Conservation (phyloP, 2,113 vertebrate species). For the Psettodes erumei region DNA sequence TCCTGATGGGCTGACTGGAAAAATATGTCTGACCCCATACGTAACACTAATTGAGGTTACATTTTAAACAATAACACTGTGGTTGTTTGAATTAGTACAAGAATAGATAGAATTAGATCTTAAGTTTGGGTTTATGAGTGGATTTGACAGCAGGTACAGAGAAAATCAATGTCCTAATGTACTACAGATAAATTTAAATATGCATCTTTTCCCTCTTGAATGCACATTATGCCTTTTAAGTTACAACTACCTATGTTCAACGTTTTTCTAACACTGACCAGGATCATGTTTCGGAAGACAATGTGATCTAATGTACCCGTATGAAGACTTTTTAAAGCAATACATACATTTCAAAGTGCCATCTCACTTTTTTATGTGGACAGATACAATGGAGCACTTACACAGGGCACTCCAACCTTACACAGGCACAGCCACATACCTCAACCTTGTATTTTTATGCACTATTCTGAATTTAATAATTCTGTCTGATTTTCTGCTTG, state of each 20-base stretch:
- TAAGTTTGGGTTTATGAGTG: background rate
- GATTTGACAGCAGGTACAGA: background rate
- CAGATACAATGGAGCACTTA: no score
- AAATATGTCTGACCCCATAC: background rate
- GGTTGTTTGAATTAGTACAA: background rate
- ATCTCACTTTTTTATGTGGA: no score
- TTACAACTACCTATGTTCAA: background rate
- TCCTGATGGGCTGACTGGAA: conserved; percentile 3
- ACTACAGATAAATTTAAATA: background rate
- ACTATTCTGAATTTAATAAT: no score
- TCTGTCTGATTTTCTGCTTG: no score
- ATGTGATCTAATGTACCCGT: no score
- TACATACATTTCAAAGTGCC: no score
- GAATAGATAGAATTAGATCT: background rate
- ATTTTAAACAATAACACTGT: background rate
- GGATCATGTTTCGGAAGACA: background rate
- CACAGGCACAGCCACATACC: no score
- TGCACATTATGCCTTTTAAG: background rate
- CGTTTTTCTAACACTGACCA: background rate
- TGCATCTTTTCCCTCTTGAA: background rate
- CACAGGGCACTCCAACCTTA: no score
- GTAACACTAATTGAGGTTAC: background rate
- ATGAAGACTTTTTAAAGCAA: no score
- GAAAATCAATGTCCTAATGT: background rate
- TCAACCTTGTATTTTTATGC: no score